Evolutionary conservation across 2,797 vertebrate species (phyloP).

Genomic region (Enteromius mattozi): DNA sequence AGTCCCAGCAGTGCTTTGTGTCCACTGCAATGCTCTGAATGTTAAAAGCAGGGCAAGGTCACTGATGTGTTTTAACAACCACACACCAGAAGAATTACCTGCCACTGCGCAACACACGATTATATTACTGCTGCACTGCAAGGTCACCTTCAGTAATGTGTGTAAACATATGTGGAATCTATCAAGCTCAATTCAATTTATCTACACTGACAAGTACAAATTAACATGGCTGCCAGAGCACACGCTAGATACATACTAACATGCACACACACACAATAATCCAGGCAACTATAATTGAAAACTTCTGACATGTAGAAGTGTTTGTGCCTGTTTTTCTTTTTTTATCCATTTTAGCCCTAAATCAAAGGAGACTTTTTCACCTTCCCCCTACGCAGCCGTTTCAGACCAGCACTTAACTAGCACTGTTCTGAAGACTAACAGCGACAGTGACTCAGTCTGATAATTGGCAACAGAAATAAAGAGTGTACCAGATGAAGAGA

Average conservation of each 20-base stretch:
- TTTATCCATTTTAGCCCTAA: neutral
- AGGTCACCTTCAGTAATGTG: slow-evolving; percentile 29
- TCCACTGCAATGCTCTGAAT: slow-evolving; percentile 43
- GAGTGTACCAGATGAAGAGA: slow-evolving; percentile 3
- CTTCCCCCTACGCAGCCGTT: neutral
- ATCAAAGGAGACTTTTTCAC: neutral
- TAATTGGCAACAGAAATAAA: slow-evolving; percentile 17
- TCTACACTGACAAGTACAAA: slow-evolving; percentile 13
- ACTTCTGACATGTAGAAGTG: neutral
- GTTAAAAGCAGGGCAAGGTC: slow-evolving; percentile 50
- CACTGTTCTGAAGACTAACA: neutral
- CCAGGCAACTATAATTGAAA: neutral
- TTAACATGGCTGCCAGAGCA: neutral
- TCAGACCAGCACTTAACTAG: slow-evolving; percentile 11
- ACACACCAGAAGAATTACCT: slow-evolving; percentile 23
- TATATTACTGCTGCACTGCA: neutral
- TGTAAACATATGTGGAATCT: neutral
- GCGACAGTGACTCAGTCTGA: slow-evolving; percentile 13
- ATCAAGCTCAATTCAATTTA: neutral
- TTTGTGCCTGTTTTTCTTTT: neutral
- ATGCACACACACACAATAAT: neutral
- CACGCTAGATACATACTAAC: neutral
- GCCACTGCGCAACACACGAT: neutral
- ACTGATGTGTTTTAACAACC: slow-evolving; percentile 29
- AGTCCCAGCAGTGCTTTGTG: slow-evolving; percentile 14